Evolutionary conservation across 2,797 vertebrate genomes (phyloP), one percentile per base, ranked within the genome.

Genomic region (Tenualosa ilisha): DNA sequence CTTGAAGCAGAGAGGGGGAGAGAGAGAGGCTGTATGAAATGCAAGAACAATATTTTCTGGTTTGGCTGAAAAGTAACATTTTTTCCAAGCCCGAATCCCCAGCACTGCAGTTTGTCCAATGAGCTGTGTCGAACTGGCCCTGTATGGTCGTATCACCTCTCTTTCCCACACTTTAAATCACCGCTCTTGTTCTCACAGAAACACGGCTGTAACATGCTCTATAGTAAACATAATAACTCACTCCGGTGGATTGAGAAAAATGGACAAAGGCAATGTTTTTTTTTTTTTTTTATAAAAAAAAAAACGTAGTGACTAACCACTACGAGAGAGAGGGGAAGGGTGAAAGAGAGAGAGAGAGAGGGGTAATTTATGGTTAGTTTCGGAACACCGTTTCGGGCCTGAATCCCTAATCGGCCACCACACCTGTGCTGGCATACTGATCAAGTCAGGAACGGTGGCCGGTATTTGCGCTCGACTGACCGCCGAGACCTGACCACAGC

Each of bases 291-390:
- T 31, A 8, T 7, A 3, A 11, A 68, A 11, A 15, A 72, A 72
- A 37, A 12, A 15, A 72, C 26, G 15, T 15, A 12, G 31, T 40
- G 65, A 72, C 65, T 72, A 72, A 72, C 65, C 65, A 72, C 4
- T 3, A 9, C 11, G 31, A 13, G 65, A 72, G 65, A 63, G n/a
- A 63, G 65, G 12, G 11, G 12, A 22, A 63, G 61, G 56, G 22
- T 61, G 56, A n/a, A 61, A 22, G 37, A 46, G 15, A 50, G 40
- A 46, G 40, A 46, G 17, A 43, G 26, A 49, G 37, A 93, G 94
- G 94, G 93, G 93, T 96, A 95, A 95, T 95, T 95, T 95, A 96
- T 95, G 93, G 94, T 91, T 92, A 92, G 91, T 94, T 95, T 93
- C 65, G 92, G 92, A 91, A 94, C 90, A 93, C 91, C 93, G 93